These are phyloP conservation scores for Mus minutoides DNA, from an alignment of 2,797 vertebrate genomes.

Conservation along the genomic window DNA sequence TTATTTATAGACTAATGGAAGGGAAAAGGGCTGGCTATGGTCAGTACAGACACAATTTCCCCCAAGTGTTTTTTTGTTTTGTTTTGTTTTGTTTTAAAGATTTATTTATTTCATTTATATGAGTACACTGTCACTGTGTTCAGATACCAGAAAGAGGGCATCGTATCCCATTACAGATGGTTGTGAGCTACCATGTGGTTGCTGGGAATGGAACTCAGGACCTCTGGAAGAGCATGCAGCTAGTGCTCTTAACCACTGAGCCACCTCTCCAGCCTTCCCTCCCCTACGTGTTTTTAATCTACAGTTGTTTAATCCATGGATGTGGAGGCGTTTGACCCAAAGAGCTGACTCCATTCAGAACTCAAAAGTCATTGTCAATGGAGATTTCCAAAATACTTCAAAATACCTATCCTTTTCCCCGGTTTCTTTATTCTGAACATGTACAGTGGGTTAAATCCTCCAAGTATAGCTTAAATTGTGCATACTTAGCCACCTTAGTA, in stretches of 20 bases:
- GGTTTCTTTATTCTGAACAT: slow-evolving; percentile 27
- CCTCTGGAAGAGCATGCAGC: too few relatives aligned
- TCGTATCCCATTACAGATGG: too few relatives aligned
- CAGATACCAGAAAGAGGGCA: too few relatives aligned
- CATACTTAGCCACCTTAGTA: slow-evolving; percentile 22
- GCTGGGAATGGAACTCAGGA: too few relatives aligned
- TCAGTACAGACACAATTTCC: not conserved
- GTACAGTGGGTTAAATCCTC: not conserved
- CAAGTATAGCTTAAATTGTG: not conserved
- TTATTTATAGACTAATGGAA: not conserved
- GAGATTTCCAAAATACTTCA: not conserved
- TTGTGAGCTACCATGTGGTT: too few relatives aligned
- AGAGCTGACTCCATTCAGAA: not conserved
- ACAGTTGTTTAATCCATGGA: not conserved
- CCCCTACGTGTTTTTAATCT: too few relatives aligned
- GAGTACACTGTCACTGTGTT: too few relatives aligned
- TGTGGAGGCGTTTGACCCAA: not conserved
- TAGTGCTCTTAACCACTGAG: too few relatives aligned
- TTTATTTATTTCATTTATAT: too few relatives aligned
- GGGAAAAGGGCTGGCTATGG: not conserved
- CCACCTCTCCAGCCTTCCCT: too few relatives aligned
- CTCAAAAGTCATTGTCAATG: not conserved
- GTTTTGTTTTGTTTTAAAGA: too few relatives aligned
- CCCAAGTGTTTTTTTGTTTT: not conserved
- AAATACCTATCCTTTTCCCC: not conserved